Evolutionary conservation across 2,888 invertebrate species (phyloP).

Genomic region (Acronicta psi): DNA sequence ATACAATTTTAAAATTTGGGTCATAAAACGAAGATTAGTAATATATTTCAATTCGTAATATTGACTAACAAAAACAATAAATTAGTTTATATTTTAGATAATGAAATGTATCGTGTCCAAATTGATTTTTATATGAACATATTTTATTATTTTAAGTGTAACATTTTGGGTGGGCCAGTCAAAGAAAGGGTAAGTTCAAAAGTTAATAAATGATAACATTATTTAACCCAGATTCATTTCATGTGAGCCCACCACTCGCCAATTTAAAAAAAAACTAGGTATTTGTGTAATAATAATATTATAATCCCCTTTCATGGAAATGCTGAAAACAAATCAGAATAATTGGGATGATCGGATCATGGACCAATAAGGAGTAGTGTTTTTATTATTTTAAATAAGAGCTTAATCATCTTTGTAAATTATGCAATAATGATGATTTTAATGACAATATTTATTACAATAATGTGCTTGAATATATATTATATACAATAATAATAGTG

Average conservation of each 20-base stretch:
- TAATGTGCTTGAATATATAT: slow-evolving; percentile 33
- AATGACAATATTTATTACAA: slow-evolving; percentile 55
- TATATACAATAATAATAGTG: slow-evolving; percentile 9
- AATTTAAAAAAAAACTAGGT: too few species aligned
- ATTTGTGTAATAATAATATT: too few species aligned
- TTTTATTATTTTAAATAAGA: slow-evolving; percentile 51
- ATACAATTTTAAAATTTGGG: too few species aligned
- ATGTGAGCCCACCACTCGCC: too few species aligned
- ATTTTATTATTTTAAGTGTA: too few species aligned
- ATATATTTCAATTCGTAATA: slow-evolving; percentile 63
- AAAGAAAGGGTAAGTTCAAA: too few species aligned
- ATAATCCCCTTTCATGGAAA: slow-evolving; percentile 2
- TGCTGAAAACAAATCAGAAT: slow-evolving; percentile 44
- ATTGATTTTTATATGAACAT: too few species aligned
- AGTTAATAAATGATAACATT: too few species aligned
- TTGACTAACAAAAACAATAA: slow-evolving; percentile 77
- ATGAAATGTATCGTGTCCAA: too few species aligned
- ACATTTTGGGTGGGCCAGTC: too few species aligned
- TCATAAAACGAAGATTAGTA: too few species aligned
- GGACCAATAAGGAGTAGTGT: slow-evolving; percentile 67
- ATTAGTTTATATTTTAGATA: slow-evolving; percentile 41
- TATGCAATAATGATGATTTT: slow-evolving; percentile 42
- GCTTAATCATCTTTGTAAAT: slow-evolving; percentile 57
- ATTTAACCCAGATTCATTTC: too few species aligned
- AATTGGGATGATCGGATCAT: slow-evolving; percentile 49